phyloP scores from a whole-genome alignment of 2,113 vertebrate genomes.

The Lepus europaeus region DNA sequence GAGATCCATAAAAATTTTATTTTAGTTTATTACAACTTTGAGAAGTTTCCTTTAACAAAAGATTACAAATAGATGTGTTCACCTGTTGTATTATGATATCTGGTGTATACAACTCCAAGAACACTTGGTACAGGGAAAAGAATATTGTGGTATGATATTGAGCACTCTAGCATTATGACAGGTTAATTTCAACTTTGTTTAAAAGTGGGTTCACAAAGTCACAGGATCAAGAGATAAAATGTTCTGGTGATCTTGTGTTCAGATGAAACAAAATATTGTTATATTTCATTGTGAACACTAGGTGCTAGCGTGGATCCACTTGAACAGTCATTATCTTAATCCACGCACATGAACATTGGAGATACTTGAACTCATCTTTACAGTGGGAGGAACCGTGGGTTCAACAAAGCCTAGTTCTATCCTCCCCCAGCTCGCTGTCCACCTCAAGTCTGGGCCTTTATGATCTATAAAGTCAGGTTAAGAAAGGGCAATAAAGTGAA shows the following conservation, averaged over 20 bases:
- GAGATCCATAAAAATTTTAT: constrained; percentile 41
- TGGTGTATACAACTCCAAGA: constrained; percentile 12
- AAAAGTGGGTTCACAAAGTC: background rate
- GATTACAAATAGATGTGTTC: constrained; percentile 27
- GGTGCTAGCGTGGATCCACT: background rate
- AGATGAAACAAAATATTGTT: constrained; percentile 37
- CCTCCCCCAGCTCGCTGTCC: background rate
- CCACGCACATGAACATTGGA: background rate
- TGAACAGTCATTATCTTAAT: constrained; percentile 26
- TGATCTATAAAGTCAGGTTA: constrained; percentile 20
- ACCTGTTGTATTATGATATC: background rate
- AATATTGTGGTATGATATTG: constrained; percentile 11
- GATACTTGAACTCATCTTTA: background rate
- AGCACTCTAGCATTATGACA: background rate
- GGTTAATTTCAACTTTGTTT: constrained; percentile 58
- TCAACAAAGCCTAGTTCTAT: background rate
- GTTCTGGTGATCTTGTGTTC: background rate
- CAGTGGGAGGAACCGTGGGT: background rate
- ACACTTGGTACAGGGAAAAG: background rate
- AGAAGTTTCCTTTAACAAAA: constrained; percentile 53
- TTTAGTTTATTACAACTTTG: constrained; percentile 50
- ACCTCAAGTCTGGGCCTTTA: background rate
- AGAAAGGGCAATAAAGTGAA: background rate
- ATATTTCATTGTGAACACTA: background rate
- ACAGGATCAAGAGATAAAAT: background rate